phyloP scores from a whole-genome alignment of 2,797 vertebrate genomes.

The Hydrocynus forskahlii region DNA sequence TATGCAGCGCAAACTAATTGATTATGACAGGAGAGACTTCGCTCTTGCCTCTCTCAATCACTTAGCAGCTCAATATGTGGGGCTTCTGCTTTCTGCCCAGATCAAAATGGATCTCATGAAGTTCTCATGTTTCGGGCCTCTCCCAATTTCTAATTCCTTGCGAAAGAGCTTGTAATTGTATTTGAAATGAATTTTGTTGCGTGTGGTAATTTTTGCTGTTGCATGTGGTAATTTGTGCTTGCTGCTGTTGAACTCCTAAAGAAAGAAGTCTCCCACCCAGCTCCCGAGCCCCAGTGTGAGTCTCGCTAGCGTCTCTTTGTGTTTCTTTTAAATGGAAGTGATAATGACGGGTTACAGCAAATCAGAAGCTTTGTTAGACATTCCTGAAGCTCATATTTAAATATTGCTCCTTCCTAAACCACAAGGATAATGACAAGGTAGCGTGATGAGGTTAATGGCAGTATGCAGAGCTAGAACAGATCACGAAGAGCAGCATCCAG shows the following conservation, averaged over 20 bases:
- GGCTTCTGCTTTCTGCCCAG: slow-evolving; percentile 31
- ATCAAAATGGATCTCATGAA: slow-evolving; percentile 37
- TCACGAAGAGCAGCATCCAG: slow-evolving; percentile 15
- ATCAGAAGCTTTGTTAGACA: slow-evolving; percentile 48
- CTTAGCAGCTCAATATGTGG: slow-evolving; percentile 41
- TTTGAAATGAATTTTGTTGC: slow-evolving; percentile 38
- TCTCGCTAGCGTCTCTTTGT: slow-evolving; percentile 26
- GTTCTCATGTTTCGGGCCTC: slow-evolving; percentile 48
- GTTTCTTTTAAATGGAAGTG: slow-evolving; percentile 42
- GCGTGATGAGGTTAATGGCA: slow-evolving; percentile 56
- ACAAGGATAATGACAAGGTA: slow-evolving; percentile 50
- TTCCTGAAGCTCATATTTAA: slow-evolving; percentile 47
- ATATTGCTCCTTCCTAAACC: slow-evolving; percentile 49
- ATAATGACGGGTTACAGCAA: slow-evolving; percentile 53
- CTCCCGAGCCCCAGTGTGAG: neutral
- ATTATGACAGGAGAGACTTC: slow-evolving; percentile 69
- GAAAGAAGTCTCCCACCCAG: slow-evolving; percentile 23
- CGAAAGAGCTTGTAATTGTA: slow-evolving; percentile 38
- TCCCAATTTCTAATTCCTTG: slow-evolving; percentile 39
- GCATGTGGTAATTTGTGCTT: neutral
- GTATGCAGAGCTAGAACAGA: slow-evolving; percentile 33
- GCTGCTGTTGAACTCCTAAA: slow-evolving; percentile 26
- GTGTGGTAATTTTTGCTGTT: no score
- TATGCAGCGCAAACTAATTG: slow-evolving; percentile 74
- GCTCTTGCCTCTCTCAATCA: slow-evolving; percentile 53